Conservation (phyloP, 2,888 invertebrate genomes). For the Drosophila sordidula region DNA sequence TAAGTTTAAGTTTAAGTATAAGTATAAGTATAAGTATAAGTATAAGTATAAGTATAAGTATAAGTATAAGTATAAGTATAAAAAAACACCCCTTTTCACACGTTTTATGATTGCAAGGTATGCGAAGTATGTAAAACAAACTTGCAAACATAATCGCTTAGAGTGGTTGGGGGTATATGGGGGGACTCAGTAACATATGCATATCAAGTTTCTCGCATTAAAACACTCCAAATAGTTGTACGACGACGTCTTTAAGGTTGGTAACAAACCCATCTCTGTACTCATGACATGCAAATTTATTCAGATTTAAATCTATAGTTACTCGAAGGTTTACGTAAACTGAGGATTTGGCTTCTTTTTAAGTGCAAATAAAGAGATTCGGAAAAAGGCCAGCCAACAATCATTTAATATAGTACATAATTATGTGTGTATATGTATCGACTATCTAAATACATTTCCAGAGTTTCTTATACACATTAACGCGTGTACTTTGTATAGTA, state of each 20-base stretch:
- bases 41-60: no score
- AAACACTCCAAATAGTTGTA: neutral
- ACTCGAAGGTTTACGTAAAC: neutral
- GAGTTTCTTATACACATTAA: neutral
- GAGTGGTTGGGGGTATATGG: neutral
- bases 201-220: constrained; percentile 29
- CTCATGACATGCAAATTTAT: neutral
- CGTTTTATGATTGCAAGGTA: neutral
- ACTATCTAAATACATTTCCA: constrained; percentile 1
- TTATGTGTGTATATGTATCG: neutral
- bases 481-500: neutral
- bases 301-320: neutral
- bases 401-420: neutral
- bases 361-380: no score
- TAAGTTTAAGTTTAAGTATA: neutral
- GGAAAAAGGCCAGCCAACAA: no score
- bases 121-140: constrained; percentile 27
- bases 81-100: neutral
- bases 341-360: no score
- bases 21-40: neutral
- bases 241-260: constrained; percentile 13
- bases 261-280: constrained; percentile 4
- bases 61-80: no score
- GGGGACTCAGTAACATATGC: constrained; percentile 13
- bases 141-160: constrained; percentile 40